A percentile compares a stretch with the other conserved stretches of the same genome.
These are phyloP conservation scores for Stegana nigrithorax DNA, from an alignment of 2,888 invertebrate species.

Conservation along the genomic window DNA sequence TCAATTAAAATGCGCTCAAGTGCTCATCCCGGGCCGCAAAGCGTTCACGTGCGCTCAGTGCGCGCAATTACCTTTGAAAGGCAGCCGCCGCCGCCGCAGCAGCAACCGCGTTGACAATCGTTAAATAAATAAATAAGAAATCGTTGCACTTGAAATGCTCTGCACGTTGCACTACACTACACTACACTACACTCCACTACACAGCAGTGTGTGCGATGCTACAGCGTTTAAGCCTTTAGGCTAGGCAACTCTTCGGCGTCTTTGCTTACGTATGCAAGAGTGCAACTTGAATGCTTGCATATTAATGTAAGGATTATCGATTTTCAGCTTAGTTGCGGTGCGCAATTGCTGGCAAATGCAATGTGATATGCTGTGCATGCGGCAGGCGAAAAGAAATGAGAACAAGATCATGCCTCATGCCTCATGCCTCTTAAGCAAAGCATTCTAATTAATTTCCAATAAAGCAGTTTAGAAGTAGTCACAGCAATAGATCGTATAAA, in stretches of 20 bases:
- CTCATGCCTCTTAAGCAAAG: too few species aligned
- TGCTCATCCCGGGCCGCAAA: neutral
- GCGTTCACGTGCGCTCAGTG: neutral
- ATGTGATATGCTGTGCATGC: too few species aligned
- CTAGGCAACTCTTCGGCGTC: neutral
- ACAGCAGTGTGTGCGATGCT: slow-evolving; percentile 1
- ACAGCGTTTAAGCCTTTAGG: slow-evolving; percentile 2
- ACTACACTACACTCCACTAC: too few species aligned
- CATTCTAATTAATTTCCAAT: too few species aligned
- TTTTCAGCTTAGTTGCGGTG: neutral
- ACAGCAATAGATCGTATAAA: too few species aligned
- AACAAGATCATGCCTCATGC: too few species aligned
- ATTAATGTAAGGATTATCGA: slow-evolving; percentile 18
- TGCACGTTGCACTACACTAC: slow-evolving; percentile 17
- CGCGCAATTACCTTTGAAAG: slow-evolving; percentile 14
- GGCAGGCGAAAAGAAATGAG: too few species aligned
- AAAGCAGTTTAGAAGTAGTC: too few species aligned
- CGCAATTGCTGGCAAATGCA: neutral
- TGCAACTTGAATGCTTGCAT: slow-evolving; percentile 7
- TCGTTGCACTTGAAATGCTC: slow-evolving; percentile 41
- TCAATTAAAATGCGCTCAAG: slow-evolving; percentile 23
- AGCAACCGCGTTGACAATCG: neutral
- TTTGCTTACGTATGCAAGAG: neutral
- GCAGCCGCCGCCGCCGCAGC: neutral
- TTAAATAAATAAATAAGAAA: slow-evolving; percentile 10